A percentile compares a stretch with the other conserved stretches of the same genome.
These are phyloP conservation scores for Polydrusus pterygomalis DNA, from an alignment of 2,888 invertebrate genomes.

Conservation along the genomic window DNA sequence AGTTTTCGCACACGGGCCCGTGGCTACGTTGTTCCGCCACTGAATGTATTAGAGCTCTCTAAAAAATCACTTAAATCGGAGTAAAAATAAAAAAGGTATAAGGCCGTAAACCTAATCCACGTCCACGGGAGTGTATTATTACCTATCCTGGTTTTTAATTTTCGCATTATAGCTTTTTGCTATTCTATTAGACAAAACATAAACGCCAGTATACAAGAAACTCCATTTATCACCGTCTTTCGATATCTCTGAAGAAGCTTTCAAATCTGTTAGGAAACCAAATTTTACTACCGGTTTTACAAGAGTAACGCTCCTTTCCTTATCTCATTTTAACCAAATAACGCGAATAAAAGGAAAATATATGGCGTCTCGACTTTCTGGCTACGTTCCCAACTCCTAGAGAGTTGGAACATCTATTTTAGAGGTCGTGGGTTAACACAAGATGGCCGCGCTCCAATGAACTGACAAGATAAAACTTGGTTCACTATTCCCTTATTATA, in stretches of 20 bases:
- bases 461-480: constrained; percentile 9
- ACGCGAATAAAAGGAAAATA: constrained; percentile 11
- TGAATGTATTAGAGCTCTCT: no score
- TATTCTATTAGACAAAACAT: no score
- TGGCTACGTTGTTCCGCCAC: no score
- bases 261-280: constrained; percentile 2
- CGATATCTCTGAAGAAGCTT: background rate
- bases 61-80: no score
- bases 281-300: constrained; percentile 19
- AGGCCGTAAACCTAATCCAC: no score
- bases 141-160: no score
- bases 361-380: constrained; percentile 23
- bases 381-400: constrained; percentile 25
- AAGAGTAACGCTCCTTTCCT: constrained; percentile 5
- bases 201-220: background rate
- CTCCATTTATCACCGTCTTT: constrained; percentile 1
- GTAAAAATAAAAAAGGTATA: no score
- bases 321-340: constrained; percentile 15
- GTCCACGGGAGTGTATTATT: no score
- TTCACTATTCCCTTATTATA: background rate
- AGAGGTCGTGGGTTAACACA: constrained; percentile 1
- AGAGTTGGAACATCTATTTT: constrained; percentile 18
- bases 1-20: no score
- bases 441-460: constrained; percentile 2
- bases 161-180: no score